Base-by-base conservation (phyloP, 2,888 invertebrate species). In the Amblyteles armatorius region DNA sequence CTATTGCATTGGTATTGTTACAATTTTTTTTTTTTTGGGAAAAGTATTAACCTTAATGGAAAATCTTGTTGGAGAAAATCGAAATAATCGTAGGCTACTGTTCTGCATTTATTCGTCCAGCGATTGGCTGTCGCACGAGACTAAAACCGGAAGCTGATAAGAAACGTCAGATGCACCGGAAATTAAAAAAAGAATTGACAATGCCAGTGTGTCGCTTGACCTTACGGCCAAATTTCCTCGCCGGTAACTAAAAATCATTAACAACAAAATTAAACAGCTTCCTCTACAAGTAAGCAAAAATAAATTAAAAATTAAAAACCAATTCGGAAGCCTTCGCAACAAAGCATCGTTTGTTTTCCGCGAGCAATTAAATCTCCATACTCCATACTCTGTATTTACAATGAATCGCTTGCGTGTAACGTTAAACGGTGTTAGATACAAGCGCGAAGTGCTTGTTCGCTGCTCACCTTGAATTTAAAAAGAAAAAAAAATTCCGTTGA, bases 391-490 rank as follows among this genome's bases (percentile, higher is more conserved):
- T 3, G 3, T 13, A 60, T 60, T 60, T 26, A 16, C 60, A 16
- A 16, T 19, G n/a, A 72, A 57, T 52, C 7, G 13, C 22, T 71
- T 55, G 40, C 26, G 33, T 44, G 76, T 76, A 79, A 83, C 19
- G 69, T 76, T 83, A 76, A 65, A 79, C 79, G 74, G 48, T 65
- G 22, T 74, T 65, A 71, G 65, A 63, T 79, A 48, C 57, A 50
- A 67, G 22, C 67, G 57, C 79, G 40, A 40, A 68, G 52, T 55
- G 36, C 33, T 19, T 16, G 26, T 57, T 36, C 16, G 22, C 55
- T 11, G 36, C 9, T 19, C 36, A 36, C 16, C 36, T 2, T 55
- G 40, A 55, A 57, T 16, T 33, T 69, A 19, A 67, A 40, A 40
- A 68, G 80, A 60, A 52, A 79, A 33, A 63, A 33, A 26, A 19